Evolutionary conservation across 2,113 vertebrate genomes (phyloP).

Genomic region (Chloebia gouldiae): DNA sequence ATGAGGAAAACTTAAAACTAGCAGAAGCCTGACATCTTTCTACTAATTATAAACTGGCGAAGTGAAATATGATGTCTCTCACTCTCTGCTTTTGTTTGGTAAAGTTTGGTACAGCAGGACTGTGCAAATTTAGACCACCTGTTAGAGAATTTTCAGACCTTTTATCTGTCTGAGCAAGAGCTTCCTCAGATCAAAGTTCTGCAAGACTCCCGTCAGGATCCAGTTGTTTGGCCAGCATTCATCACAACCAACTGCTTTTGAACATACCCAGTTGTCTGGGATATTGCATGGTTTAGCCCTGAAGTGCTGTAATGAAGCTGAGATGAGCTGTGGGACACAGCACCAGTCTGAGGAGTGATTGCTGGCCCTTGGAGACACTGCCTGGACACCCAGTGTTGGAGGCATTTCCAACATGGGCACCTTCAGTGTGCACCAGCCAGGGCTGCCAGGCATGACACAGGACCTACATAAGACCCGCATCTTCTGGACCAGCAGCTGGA

Average conservation of each 20-base stretch:
- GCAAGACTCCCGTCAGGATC: not conserved
- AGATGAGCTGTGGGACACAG: not conserved
- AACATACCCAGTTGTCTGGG: not conserved
- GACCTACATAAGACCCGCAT: not conserved
- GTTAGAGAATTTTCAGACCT: not conserved
- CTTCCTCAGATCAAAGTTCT: not conserved
- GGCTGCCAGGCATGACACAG: not conserved
- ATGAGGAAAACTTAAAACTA: not conserved
- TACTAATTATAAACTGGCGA: not conserved
- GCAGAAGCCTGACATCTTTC: not conserved
- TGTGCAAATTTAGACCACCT: not conserved
- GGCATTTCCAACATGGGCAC: not conserved
- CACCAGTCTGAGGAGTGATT: not conserved
- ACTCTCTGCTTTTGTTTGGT: not conserved
- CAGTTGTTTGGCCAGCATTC: rapidly evolving
- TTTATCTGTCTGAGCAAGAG: not conserved
- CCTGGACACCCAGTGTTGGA: not conserved
- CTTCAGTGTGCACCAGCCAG: not conserved
- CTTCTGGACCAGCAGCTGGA: not conserved
- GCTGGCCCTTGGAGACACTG: not conserved
- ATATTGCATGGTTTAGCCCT: not conserved
- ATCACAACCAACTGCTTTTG: not conserved
- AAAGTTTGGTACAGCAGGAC: not conserved
- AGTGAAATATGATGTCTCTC: not conserved
- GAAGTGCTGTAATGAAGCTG: not conserved